phyloP scores from a whole-genome alignment of 2,888 invertebrate genomes.

The Drosophila atroscutellata region DNA sequence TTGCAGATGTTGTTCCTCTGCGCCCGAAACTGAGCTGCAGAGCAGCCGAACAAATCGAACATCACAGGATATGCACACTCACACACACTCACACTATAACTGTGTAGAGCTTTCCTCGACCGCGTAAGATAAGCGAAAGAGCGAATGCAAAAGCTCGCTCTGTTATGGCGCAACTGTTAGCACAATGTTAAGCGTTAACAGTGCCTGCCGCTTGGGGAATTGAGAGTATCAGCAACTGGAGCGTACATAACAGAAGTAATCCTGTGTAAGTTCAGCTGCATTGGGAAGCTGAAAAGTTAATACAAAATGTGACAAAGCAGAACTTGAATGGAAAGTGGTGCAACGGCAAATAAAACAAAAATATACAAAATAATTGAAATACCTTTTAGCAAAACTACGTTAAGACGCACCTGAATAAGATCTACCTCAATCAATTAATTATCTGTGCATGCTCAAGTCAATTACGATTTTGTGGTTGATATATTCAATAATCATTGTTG shows the following conservation, averaged over 20 bases:
- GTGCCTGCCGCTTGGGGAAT: not conserved
- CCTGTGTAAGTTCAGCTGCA: not conserved
- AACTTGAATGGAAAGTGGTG: not conserved
- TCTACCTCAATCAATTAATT: not conserved
- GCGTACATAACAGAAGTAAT: conserved; percentile 1
- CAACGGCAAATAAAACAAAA: not conserved
- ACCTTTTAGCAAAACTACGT: not conserved
- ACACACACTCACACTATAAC: not conserved
- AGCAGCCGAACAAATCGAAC: conserved; percentile 47
- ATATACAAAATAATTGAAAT: not conserved
- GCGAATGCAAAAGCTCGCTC: conserved; percentile 32
- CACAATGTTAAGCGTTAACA: conserved; percentile 21
- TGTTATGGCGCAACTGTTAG: conserved; percentile 30
- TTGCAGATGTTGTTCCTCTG: conserved; percentile 1
- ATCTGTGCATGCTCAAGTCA: not conserved
- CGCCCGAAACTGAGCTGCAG: conserved; percentile 20
- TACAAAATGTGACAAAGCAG: not conserved
- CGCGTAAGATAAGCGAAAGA: not conserved
- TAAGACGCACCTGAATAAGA: not conserved
- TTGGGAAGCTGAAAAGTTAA: not conserved
- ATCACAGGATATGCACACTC: conserved; percentile 16
- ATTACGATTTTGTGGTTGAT: too few species aligned
- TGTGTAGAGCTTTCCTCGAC: conserved; percentile 37
- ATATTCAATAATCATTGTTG: not conserved
- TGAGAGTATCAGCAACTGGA: too few species aligned